Evolutionary conservation across 2,113 vertebrate genomes (phyloP).

Genomic region (Laticauda colubrina): DNA sequence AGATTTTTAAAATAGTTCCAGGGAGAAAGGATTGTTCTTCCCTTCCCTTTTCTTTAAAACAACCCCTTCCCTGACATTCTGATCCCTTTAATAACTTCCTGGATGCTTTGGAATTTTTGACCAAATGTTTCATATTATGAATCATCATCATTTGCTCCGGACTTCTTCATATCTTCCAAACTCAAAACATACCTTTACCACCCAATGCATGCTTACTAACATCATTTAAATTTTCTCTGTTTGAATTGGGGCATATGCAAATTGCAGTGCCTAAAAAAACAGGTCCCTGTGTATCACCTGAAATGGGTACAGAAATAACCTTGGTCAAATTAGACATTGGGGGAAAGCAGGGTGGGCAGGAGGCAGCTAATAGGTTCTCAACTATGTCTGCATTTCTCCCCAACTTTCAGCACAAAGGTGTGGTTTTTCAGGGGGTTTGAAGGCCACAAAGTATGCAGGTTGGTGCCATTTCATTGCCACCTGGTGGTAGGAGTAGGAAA

Average conservation of each 20-base stretch:
- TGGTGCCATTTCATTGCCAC: conserved; percentile 65
- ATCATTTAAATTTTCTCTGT: conserved; percentile 6
- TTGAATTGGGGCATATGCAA: neutral
- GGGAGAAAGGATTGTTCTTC: neutral
- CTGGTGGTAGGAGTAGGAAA: conserved; percentile 56
- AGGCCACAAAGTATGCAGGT: conserved; percentile 27
- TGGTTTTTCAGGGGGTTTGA: neutral
- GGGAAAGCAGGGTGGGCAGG: neutral
- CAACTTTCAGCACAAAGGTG: conserved; percentile 17
- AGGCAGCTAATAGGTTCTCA: neutral
- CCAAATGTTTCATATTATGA: neutral
- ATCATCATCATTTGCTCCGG: neutral
- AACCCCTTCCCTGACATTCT: neutral
- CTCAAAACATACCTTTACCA: neutral
- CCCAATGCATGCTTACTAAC: no score
- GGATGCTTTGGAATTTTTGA: neutral
- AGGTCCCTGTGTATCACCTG: neutral
- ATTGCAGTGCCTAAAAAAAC: neutral
- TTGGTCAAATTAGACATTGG: neutral
- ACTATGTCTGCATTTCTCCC: conserved; percentile 25
- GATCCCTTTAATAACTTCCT: neutral
- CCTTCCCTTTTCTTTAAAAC: neutral
- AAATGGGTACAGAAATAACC: neutral
- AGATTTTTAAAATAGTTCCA: neutral
- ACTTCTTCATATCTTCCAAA: neutral